Evolutionary conservation across 1,140 invertebrate genomes (phyloP).

Genomic region (Tetranychus urticae): DNA sequence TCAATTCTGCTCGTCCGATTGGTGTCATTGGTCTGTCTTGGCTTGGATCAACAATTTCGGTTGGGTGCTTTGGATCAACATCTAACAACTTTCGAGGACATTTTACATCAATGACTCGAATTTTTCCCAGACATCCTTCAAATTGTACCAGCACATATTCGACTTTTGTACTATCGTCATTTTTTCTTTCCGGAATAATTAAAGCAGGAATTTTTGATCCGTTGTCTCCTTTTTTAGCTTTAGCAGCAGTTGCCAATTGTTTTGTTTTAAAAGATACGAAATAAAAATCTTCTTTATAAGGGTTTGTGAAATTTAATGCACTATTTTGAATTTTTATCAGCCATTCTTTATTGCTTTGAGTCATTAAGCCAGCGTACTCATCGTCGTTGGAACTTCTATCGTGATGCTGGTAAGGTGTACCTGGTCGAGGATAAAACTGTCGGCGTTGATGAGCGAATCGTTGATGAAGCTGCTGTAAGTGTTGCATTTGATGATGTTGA

Average conservation of each 20-base stretch:
- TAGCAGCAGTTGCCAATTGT: not conserved
- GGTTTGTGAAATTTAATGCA: constrained; percentile 35
- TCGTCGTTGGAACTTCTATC: constrained; percentile 21
- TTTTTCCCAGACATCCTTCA: constrained; percentile 68
- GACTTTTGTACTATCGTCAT: constrained; percentile 3
- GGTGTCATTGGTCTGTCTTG: not conserved
- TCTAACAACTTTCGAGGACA: constrained; percentile 76
- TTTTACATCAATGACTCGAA: constrained; percentile 40
- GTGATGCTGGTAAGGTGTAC: too few species aligned
- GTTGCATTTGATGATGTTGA: too few species aligned
- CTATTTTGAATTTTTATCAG: constrained; percentile 71
- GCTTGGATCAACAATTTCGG: constrained; percentile 13
- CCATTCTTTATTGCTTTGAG: constrained; percentile 69
- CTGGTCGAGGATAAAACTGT: too few species aligned
- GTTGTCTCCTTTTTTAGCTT: not conserved
- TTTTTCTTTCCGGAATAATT: constrained; percentile 17
- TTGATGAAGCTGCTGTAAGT: too few species aligned
- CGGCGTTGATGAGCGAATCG: too few species aligned
- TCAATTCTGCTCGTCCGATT: constrained; percentile 18
- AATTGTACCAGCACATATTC: constrained; percentile 34
- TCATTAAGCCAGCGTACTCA: constrained; percentile 73
- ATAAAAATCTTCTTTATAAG: constrained; percentile 27
- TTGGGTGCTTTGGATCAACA: constrained; percentile 23
- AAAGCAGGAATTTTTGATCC: constrained; percentile 8
- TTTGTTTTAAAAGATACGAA: constrained; percentile 12